Evolutionary conservation across 2,797 vertebrate species (phyloP).

Genomic region (Holocentrus rufus): DNA sequence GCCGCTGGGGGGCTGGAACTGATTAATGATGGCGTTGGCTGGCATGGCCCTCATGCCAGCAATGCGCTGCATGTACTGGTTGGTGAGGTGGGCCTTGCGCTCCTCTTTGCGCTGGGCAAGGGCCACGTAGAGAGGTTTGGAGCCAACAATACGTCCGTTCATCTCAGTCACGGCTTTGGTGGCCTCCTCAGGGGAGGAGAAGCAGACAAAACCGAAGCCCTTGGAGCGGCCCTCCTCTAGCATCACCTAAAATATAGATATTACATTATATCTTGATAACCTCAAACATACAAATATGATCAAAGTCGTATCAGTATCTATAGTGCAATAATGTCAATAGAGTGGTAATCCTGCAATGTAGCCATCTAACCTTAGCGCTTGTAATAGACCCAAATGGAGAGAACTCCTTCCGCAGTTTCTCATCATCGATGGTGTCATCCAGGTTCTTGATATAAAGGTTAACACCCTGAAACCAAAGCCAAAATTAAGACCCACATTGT

Average conservation of each 20-base stretch:
- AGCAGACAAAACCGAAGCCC: constrained; percentile 99
- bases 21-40: constrained; percentile 96
- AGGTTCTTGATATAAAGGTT: constrained; percentile 99
- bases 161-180: constrained; percentile 99
- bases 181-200: constrained; percentile 98
- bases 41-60: constrained; percentile 98
- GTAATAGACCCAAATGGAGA: constrained; percentile 98
- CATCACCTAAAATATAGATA: constrained; percentile 88
- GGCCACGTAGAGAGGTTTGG: constrained; percentile 96
- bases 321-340: background rate
- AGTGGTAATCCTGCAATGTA: background rate
- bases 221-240: constrained; percentile 98
- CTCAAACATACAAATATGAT: background rate
- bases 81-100: constrained; percentile 97
- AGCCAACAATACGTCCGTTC: constrained; percentile 99
- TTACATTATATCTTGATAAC: background rate
- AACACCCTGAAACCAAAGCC: constrained; percentile 87
- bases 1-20: constrained; percentile 96
- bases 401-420: constrained; percentile 98
- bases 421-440: constrained; percentile 98
- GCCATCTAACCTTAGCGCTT: constrained; percentile 89
- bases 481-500: constrained; percentile 1
- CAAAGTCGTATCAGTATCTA: background rate
- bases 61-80: constrained; percentile 99
- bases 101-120: constrained; percentile 98